Percentiles rank a stretch among this genome's conserved stretches.
phyloP scores from a whole-genome alignment of 1,140 invertebrate species.

The Papilio aristodemus region DNA sequence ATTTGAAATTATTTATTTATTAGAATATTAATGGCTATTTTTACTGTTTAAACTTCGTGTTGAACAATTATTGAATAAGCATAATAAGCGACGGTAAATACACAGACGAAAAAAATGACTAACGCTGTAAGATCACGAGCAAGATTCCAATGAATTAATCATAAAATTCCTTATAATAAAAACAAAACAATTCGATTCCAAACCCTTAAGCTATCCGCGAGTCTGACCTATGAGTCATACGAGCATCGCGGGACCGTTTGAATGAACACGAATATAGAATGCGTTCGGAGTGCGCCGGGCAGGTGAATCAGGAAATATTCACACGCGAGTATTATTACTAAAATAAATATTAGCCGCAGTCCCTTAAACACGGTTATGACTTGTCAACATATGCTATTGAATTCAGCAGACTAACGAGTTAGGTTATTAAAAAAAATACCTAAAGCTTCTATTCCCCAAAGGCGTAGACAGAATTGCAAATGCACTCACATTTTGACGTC shows the following conservation, averaged over 20 bases:
- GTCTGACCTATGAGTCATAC: conserved; percentile 49
- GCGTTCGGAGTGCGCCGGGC: conserved; percentile 51
- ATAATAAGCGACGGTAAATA: neutral
- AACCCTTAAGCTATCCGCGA: conserved; percentile 21
- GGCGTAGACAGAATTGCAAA: no score
- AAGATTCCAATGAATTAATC: conserved; percentile 18
- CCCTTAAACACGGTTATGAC: no score
- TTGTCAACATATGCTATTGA: neutral
- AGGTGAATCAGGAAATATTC: conserved; percentile 41
- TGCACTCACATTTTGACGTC: no score
- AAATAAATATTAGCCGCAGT: conserved; percentile 1
- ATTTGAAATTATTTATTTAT: no score
- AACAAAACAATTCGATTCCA: conserved; percentile 8
- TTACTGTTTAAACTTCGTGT: neutral
- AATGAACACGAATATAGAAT: conserved; percentile 64
- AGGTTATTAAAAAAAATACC: no score
- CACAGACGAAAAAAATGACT: neutral
- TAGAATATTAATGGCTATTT: no score
- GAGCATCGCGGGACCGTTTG: conserved; percentile 46
- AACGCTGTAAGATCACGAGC: neutral
- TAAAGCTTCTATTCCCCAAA: no score
- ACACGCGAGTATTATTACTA: conserved; percentile 25
- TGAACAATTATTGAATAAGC: neutral
- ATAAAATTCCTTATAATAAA: conserved; percentile 22
- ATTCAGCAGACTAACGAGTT: no score